Evolutionary conservation across 2,113 vertebrate species (phyloP).

Genomic region (Hippocampus comes): DNA sequence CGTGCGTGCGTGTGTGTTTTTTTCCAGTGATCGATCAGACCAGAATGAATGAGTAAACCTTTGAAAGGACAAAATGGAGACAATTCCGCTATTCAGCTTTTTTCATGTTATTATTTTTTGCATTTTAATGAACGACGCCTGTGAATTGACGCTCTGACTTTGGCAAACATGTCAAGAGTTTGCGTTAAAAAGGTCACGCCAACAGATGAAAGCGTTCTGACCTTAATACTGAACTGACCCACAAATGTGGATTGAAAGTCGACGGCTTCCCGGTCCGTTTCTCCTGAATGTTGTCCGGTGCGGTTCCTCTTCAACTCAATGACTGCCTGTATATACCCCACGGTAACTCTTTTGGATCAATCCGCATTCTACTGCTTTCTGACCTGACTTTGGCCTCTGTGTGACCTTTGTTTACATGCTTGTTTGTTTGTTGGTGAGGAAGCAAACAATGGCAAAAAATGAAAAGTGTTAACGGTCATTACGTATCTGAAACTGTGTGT

Average conservation of each 20-base stretch:
- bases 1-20: constrained; percentile 18
- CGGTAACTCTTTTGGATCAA: constrained; percentile 52
- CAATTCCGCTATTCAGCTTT: constrained; percentile 8
- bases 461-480: constrained; percentile 42
- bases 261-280: constrained; percentile 36
- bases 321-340: constrained; percentile 59
- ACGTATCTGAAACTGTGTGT: constrained; percentile 56
- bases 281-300: constrained; percentile 46
- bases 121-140: constrained; percentile 5
- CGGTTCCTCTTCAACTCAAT: constrained; percentile 38
- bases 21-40: constrained; percentile 23
- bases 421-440: constrained; percentile 58
- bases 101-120: background rate
- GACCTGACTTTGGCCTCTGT: constrained; percentile 50
- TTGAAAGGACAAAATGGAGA: constrained; percentile 19
- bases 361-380: constrained; percentile 35
- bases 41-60: constrained; percentile 38
- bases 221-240: constrained; percentile 58
- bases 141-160: constrained; percentile 46
- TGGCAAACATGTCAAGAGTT: constrained; percentile 37
- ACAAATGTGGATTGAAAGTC: constrained; percentile 41
- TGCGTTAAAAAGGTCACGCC: constrained; percentile 41
- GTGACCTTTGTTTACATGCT: constrained; percentile 60
- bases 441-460: constrained; percentile 44
- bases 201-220: constrained; percentile 37